A percentile compares a stretch with the other conserved stretches of the same genome.
Evolutionary conservation across 2,888 invertebrate genomes (phyloP).

Genomic region (Gortyna flavago): DNA sequence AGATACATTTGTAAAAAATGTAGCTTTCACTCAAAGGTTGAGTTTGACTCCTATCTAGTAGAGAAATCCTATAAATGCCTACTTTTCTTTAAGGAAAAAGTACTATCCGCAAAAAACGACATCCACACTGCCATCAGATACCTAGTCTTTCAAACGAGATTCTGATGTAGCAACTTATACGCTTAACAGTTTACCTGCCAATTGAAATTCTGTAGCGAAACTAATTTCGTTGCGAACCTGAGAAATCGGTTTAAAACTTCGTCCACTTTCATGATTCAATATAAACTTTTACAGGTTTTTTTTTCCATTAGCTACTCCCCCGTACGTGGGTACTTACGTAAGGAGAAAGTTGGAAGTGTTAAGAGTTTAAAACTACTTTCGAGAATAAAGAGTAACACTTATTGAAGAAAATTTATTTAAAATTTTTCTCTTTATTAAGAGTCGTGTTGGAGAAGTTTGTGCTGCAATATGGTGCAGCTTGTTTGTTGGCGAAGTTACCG

Average conservation of each 20-base stretch:
- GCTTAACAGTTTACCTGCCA: constrained; percentile 61
- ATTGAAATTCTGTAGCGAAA: constrained; percentile 65
- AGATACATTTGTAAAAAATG: not conserved
- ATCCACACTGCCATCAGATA: not conserved
- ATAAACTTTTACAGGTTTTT: constrained; percentile 58
- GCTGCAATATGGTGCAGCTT: constrained; percentile 3
- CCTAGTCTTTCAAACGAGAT: constrained; percentile 28
- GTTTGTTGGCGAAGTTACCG: not conserved
- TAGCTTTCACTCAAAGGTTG: not conserved
- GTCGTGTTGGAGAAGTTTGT: not conserved
- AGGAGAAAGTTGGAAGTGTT: constrained; percentile 47
- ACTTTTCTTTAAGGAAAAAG: not conserved
- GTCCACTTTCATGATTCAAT: constrained; percentile 62
- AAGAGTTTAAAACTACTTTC: constrained; percentile 51
- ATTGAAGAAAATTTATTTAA: constrained; percentile 46
- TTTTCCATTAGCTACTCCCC: constrained; percentile 45
- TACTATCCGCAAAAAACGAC: not conserved
- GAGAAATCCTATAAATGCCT: not conserved
- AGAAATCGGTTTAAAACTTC: constrained; percentile 63
- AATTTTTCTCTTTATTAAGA: constrained; percentile 26
- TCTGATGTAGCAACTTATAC: constrained; percentile 54
- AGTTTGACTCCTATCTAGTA: not conserved
- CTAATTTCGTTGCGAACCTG: constrained; percentile 57
- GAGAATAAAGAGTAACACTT: constrained; percentile 31
- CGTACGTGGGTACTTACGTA: constrained; percentile 57